A percentile compares a stretch with the other conserved stretches of the same genome.
These are phyloP conservation scores for Stenolophus ochropezus DNA, from an alignment of 2,888 invertebrate species.

Conservation along the genomic window DNA sequence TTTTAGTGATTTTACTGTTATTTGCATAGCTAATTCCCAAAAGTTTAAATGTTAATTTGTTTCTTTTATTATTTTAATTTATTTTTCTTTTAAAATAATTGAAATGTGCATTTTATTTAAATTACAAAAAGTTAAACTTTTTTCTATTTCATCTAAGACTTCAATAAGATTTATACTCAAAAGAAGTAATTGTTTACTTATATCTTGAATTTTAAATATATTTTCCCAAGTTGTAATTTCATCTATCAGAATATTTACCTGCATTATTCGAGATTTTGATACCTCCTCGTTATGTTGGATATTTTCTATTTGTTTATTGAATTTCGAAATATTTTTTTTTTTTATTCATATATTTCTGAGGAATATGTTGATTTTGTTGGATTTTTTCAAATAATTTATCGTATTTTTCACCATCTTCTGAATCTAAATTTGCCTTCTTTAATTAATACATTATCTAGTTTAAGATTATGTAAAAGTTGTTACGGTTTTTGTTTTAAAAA, in stretches of 20 bases:
- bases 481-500: too few species aligned
- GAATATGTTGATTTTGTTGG: constrained; percentile 25
- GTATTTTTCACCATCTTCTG: constrained; percentile 33
- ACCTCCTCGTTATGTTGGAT: constrained; percentile 15
- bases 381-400: constrained; percentile 28
- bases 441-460: too few species aligned
- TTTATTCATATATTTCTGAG: constrained; percentile 10
- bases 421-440: constrained; percentile 36
- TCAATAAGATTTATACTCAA: constrained; percentile 30
- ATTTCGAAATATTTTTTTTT: constrained; percentile 26
- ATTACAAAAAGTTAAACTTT: constrained; percentile 38
- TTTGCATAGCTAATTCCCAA: constrained; percentile 1
- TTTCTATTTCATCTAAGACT: constrained; percentile 38
- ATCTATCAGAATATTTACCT: neutral
- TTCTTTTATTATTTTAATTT: neutral
- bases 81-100: constrained; percentile 2
- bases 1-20: constrained; percentile 34
- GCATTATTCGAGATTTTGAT: constrained; percentile 21
- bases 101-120: too few species aligned
- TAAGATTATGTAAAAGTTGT: too few species aligned
- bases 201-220: constrained; percentile 9
- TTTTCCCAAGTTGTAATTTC: constrained; percentile 5
- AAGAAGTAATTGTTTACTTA: constrained; percentile 13
- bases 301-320: constrained; percentile 19
- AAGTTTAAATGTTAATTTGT: constrained; percentile 19